Percentiles rank a stretch among this genome's conserved stretches.
These are phyloP conservation scores for Phortica variegata DNA, from an alignment of 1,140 invertebrate genomes.

Conservation along the genomic window DNA sequence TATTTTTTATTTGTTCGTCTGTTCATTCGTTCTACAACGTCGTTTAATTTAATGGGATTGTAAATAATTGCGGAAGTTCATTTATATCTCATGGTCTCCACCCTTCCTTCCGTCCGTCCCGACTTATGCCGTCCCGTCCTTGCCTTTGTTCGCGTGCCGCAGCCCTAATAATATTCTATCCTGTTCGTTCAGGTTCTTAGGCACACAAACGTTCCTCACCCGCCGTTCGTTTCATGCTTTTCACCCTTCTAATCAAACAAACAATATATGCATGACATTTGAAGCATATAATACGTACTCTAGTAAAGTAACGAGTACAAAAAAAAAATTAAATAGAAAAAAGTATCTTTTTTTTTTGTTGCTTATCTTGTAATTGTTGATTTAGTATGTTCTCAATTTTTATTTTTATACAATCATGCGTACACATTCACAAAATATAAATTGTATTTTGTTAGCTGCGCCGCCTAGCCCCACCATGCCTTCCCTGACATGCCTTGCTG, in stretches of 20 bases:
- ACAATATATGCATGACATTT: too few species aligned
- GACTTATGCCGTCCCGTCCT: conserved; percentile 2
- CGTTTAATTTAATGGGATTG: conserved; percentile 39
- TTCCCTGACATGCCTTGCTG: neutral
- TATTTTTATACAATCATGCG: conserved; percentile 31
- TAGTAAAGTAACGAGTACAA: too few species aligned
- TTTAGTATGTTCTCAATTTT: conserved; percentile 51
- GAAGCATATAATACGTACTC: too few species aligned
- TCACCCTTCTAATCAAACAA: too few species aligned
- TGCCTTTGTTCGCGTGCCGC: conserved; percentile 1
- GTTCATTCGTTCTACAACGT: too few species aligned
- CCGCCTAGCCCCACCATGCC: conserved; percentile 14
- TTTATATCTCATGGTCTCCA: too few species aligned
- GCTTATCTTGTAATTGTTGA: conserved; percentile 53
- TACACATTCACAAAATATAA: conserved; percentile 15
- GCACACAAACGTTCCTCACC: too few species aligned
- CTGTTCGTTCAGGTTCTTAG: too few species aligned
- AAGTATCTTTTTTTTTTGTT: conserved; percentile 13
- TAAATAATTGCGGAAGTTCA: conserved; percentile 51
- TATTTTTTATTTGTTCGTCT: too few species aligned
- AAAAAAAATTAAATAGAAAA: conserved; percentile 8
- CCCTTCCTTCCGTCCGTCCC: too few species aligned
- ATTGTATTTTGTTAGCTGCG: conserved; percentile 28
- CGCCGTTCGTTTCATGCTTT: too few species aligned
- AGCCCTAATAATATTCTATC: too few species aligned